These are phyloP conservation scores for Eristalis intricaria DNA, from an alignment of 2,888 invertebrate genomes.

Conservation along the genomic window DNA sequence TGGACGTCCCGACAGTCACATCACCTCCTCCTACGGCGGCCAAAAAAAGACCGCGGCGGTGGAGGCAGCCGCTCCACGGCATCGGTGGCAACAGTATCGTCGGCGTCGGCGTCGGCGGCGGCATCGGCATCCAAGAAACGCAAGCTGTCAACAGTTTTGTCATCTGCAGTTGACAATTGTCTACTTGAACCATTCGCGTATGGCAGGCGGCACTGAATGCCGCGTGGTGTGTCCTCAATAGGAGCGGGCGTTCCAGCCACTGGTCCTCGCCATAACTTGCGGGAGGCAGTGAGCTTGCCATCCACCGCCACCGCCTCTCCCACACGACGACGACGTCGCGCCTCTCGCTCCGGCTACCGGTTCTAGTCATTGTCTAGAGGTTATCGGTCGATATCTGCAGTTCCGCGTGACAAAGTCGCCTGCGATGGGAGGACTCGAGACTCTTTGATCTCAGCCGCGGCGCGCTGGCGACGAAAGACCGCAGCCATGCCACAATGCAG, in stretches of 20 bases:
- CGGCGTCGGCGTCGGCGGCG: slow-evolving; percentile 18
- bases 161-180: slow-evolving; percentile 69
- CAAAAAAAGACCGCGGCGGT: slow-evolving; percentile 5
- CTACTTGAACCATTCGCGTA: slow-evolving; percentile 68
- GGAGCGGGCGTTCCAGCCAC: slow-evolving; percentile 7
- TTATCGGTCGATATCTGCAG: slow-evolving; percentile 64
- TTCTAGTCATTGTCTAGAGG: slow-evolving; percentile 61
- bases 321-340: no score
- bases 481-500: slow-evolving; percentile 17
- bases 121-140: slow-evolving; percentile 55
- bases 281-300: slow-evolving; percentile 52
- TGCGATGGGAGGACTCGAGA: slow-evolving; percentile 6
- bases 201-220: slow-evolving; percentile 61
- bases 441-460: slow-evolving; percentile 58
- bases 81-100: not conserved
- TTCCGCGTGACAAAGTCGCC: slow-evolving; percentile 63
- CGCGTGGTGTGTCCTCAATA: slow-evolving; percentile 21
- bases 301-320: not conserved
- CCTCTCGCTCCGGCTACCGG: slow-evolving; percentile 38
- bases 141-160: slow-evolving; percentile 72
- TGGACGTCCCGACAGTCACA: slow-evolving; percentile 34
- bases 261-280: slow-evolving; percentile 46
- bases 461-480: not conserved
- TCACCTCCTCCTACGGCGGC: slow-evolving; percentile 52
- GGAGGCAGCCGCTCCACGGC: not conserved